These are phyloP conservation scores for Lordiphosa stackelbergi DNA, from an alignment of 1,140 invertebrate species.

Conservation along the genomic window DNA sequence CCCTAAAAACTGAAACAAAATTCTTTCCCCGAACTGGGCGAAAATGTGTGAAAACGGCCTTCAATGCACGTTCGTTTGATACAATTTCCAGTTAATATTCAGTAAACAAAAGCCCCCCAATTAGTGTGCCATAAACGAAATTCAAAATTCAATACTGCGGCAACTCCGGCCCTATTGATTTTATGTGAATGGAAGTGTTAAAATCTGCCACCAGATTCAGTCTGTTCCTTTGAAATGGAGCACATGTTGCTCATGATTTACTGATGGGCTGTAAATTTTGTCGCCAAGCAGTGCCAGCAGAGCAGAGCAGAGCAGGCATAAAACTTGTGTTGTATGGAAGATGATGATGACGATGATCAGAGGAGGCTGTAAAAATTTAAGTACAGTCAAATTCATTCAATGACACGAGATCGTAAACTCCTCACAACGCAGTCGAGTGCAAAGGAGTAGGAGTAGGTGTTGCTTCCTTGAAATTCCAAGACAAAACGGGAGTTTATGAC, in stretches of 20 bases:
- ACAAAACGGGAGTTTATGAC: conserved; percentile 18
- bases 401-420: conserved; percentile 27
- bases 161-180: conserved; percentile 9
- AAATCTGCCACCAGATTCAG: background rate
- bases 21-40: background rate
- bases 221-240: conserved; percentile 7
- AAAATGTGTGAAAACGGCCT: conserved; percentile 19
- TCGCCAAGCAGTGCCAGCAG: conserved; percentile 19
- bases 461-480: conserved; percentile 24
- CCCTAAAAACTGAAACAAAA: background rate
- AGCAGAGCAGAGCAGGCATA: conserved; percentile 11
- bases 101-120: conserved; percentile 35
- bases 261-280: conserved; percentile 37
- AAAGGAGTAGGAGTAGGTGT: conserved; percentile 17
- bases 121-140: conserved; percentile 24
- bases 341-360: conserved; percentile 36
- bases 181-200: conserved; percentile 23
- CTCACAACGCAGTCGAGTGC: background rate
- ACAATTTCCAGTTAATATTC: conserved; percentile 36
- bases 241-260: conserved; percentile 41
- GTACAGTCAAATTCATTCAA: conserved; percentile 47
- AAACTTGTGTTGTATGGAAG: conserved; percentile 12
- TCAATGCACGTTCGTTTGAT: conserved; percentile 13
- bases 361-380: conserved; percentile 22
- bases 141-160: conserved; percentile 10